Conservation (phyloP, 1,140 invertebrate genomes). For the Choristoneura fumiferana region DNA sequence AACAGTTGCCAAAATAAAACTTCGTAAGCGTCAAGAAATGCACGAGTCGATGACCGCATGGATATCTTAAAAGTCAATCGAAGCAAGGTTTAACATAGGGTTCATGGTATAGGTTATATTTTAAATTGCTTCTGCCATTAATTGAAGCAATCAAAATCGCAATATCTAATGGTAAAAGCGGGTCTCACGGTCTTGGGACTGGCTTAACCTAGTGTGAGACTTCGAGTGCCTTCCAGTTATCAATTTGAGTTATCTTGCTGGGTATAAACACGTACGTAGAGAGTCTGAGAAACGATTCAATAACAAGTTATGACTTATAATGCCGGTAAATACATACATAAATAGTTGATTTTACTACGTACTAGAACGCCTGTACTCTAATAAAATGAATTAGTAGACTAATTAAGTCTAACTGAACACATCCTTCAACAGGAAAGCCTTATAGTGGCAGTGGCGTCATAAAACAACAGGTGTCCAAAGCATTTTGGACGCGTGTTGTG, state of each 20-base stretch:
- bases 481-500: neutral
- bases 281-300: slow-evolving; percentile 9
- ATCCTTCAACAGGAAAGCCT: slow-evolving; percentile 10
- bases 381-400: too few relatives aligned
- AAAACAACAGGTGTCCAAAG: slow-evolving; percentile 7
- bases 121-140: neutral
- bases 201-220: neutral
- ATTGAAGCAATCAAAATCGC: neutral
- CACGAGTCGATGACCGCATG: neutral
- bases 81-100: too few relatives aligned
- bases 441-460: slow-evolving; percentile 2
- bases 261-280: slow-evolving; percentile 12
- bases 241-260: slow-evolving; percentile 14
- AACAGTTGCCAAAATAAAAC: slow-evolving; percentile 21
- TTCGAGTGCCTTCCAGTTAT: slow-evolving; percentile 1
- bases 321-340: too few relatives aligned
- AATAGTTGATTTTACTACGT: too few relatives aligned
- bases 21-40: neutral
- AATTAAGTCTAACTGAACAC: neutral
- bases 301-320: neutral
- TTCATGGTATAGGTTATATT: neutral
- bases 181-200: neutral
- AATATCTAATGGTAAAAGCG: neutral
- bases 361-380: too few relatives aligned
- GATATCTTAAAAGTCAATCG: too few relatives aligned